Base-by-base conservation (phyloP, 2,113 vertebrate genomes). In the Thymallus thymallus region DNA sequence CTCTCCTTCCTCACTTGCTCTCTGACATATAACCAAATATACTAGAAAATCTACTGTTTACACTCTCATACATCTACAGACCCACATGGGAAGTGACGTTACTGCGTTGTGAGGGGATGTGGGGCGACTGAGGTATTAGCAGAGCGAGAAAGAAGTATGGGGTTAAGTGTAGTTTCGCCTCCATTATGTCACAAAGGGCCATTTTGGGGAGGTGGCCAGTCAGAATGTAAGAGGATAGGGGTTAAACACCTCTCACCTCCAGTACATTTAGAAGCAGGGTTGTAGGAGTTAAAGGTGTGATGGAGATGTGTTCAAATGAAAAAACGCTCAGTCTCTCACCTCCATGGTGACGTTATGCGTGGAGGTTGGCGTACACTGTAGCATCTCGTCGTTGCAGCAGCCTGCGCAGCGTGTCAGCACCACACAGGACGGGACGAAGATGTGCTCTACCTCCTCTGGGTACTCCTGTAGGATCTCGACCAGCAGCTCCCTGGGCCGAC, bases 401-500 rank as follows among this genome's bases (percentile, higher is more conserved):
- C 98, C 98, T 0, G 94, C 96, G 18, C 98, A 99, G 80, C 96
- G 94, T 87, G 92, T 94, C 79, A 99, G 89, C 80, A 96, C 95
- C 79, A 99, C 97, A 16, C 97, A 99, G 86, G 97, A 97, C 0
- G 98, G 98, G 88, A 96, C 96, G 90, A 97, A 99, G 91, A 99
- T 96, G 88, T 95, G 95, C 83, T 98, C 97, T 62, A 97, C 95
- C 81, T 99, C 96, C 16, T 98, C 96, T 0, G 98, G 97, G 72
- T 99, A 98, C 87, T 99, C 97, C 89, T 98, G 95, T 84, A 96
- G 94, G 87, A 99, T 97, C 85, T 99, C 97, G 87, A 99, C 96
- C 91, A 99, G 93, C 74, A 94, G 89, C 91, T 99, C 98, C 51
- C 98, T 94, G 0, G 96, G 94, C 84, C 93, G 93, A 91, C 98